Percentiles rank a stretch among this genome's conserved stretches.
Conservation (phyloP, 1,140 invertebrate species). For the Trachymyrmex septentrionalis region DNA sequence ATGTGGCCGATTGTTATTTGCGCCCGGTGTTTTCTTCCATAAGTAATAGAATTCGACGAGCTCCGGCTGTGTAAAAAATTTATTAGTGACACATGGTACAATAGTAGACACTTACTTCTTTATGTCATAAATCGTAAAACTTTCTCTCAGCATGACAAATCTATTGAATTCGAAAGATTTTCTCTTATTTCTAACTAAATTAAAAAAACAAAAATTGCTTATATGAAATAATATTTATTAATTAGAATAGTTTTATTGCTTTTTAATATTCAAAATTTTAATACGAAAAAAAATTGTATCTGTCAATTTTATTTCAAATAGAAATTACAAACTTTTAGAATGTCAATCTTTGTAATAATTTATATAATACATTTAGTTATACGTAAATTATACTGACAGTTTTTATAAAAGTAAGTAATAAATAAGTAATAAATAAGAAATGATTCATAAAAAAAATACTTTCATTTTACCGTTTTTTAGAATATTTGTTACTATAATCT, state of each 20-base stretch:
- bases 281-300: not conserved
- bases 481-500: no score
- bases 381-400: no score
- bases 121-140: not conserved
- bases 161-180: not conserved
- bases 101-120: constrained; percentile 62
- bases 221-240: not conserved
- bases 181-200: not conserved
- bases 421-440: no score
- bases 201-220: not conserved
- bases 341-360: not conserved
- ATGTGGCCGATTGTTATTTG: constrained; percentile 97
- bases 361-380: not conserved
- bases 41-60: constrained; percentile 99
- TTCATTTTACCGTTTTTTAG: no score
- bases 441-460: no score
- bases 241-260: not conserved
- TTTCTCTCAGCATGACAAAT: not conserved
- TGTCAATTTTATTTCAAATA: constrained; percentile 5
- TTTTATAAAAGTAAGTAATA: no score
- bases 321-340: not conserved
- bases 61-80: constrained; percentile 90
- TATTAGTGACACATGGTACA: constrained; percentile 65
- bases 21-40: constrained; percentile 99
- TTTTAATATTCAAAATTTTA: not conserved